A percentile compares a stretch with the other conserved stretches of the same genome.
phyloP scores from a whole-genome alignment of 1,140 invertebrate genomes.

The Planococcus citri region DNA sequence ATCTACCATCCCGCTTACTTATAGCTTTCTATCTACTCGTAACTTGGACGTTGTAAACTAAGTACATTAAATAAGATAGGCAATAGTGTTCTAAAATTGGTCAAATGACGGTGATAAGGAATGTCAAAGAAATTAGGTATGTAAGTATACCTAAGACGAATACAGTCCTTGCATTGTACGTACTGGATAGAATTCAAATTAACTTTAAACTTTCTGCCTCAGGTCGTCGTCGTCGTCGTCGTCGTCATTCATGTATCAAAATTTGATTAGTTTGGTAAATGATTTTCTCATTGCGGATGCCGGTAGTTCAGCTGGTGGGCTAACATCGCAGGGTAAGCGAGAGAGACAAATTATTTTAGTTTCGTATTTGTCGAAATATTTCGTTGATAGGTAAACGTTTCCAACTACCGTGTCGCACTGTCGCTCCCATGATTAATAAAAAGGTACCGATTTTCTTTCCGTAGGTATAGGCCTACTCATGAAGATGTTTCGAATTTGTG shows the following conservation, averaged over 20 bases:
- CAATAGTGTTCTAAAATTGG: no score
- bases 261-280: background rate
- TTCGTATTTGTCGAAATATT: background rate
- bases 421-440: no score
- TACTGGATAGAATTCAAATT: background rate
- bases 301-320: background rate
- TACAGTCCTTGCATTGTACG: background rate
- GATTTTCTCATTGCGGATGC: background rate
- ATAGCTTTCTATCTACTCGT: no score
- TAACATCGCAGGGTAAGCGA: background rate
- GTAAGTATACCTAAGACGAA: no score
- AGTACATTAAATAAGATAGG: no score
- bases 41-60: no score
- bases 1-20: no score
- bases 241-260: conserved; percentile 2
- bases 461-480: no score
- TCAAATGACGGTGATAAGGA: background rate
- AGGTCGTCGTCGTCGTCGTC: background rate
- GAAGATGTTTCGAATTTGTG: no score
- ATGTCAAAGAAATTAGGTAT: no score
- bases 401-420: no score
- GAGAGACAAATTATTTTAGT: background rate
- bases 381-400: background rate
- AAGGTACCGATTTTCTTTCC: no score
- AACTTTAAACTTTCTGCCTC: background rate